Evolutionary conservation across 2,888 invertebrate genomes (phyloP).

Genomic region (Leucoma salicis): DNA sequence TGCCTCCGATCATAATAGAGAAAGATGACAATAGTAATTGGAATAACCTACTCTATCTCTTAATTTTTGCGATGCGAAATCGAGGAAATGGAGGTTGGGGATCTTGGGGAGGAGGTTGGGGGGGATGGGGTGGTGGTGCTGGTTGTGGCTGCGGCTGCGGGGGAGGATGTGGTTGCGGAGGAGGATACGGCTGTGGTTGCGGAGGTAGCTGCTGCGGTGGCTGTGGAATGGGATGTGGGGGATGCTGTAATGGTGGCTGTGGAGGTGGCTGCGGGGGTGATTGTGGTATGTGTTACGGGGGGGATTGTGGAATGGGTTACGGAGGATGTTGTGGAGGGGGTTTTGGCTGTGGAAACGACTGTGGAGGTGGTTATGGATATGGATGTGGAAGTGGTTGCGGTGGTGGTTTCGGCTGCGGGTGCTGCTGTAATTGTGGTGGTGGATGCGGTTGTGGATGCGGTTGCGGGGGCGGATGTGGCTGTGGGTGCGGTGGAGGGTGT

Average conservation of each 20-base stretch:
- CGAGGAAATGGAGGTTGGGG: conserved; percentile 22
- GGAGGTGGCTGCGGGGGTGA: not conserved
- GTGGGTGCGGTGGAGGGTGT: conserved; percentile 11
- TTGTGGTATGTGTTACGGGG: conserved; percentile 5
- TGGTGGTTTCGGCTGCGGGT: conserved; percentile 7
- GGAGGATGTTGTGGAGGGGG: conserved; percentile 14
- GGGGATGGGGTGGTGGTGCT: conserved; percentile 20
- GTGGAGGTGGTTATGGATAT: not conserved
- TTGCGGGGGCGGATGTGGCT: conserved; percentile 15
- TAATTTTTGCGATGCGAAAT: conserved; percentile 52
- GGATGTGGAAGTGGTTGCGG: conserved; percentile 11
- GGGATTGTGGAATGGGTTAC: conserved; percentile 8
- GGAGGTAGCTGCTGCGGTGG: conserved; percentile 14
- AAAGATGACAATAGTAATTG: conserved; percentile 36
- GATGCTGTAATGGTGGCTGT: conserved; percentile 11
- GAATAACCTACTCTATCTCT: conserved; percentile 44
- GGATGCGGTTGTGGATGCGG: conserved; percentile 14
- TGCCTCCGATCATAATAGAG: conserved; percentile 46
- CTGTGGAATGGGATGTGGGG: not conserved
- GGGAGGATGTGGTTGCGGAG: conserved; percentile 9
- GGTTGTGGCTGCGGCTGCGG: conserved; percentile 18
- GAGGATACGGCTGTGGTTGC: not conserved
- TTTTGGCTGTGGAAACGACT: conserved; percentile 7
- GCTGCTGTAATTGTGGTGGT: conserved; percentile 8
- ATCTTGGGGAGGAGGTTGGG: conserved; percentile 17